Conservation (phyloP, 2,888 invertebrate genomes). For the Psylliodes chrysocephalus region DNA sequence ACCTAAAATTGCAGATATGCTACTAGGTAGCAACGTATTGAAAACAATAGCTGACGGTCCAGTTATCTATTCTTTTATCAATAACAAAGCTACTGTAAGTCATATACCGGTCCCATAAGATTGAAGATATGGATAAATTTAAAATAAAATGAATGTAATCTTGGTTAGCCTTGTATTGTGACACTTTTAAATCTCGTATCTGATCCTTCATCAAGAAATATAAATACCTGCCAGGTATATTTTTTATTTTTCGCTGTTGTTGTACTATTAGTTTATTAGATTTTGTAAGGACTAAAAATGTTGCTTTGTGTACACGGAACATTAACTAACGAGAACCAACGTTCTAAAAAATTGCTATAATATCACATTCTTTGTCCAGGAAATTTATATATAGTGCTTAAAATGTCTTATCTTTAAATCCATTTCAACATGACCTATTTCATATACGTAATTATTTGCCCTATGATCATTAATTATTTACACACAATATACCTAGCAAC, state of each 20-base stretch:
- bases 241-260: neutral
- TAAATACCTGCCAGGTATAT: neutral
- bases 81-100: conserved; percentile 35
- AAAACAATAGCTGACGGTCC: conserved; percentile 30
- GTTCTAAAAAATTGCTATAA: too few species aligned
- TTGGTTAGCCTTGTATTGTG: conserved; percentile 33
- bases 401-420: too few species aligned
- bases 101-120: conserved; percentile 23
- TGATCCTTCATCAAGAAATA: conserved; percentile 11
- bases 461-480: too few species aligned
- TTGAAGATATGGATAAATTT: conserved; percentile 20
- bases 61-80: conserved; percentile 30
- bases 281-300: neutral
- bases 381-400: too few species aligned
- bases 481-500: too few species aligned
- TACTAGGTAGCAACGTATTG: conserved; percentile 7
- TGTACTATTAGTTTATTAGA: neutral
- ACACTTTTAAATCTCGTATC: conserved; percentile 27
- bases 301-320: too few species aligned
- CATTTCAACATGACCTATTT: too few species aligned
- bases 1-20: conserved; percentile 22
- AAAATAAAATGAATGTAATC: conserved; percentile 34
- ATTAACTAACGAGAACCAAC: too few species aligned
- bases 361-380: too few species aligned
- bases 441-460: too few species aligned